A percentile compares a stretch with the other conserved stretches of the same genome.
Evolutionary conservation across 1,140 invertebrate genomes (phyloP).

Genomic region (Luehdorfia chinensis): DNA sequence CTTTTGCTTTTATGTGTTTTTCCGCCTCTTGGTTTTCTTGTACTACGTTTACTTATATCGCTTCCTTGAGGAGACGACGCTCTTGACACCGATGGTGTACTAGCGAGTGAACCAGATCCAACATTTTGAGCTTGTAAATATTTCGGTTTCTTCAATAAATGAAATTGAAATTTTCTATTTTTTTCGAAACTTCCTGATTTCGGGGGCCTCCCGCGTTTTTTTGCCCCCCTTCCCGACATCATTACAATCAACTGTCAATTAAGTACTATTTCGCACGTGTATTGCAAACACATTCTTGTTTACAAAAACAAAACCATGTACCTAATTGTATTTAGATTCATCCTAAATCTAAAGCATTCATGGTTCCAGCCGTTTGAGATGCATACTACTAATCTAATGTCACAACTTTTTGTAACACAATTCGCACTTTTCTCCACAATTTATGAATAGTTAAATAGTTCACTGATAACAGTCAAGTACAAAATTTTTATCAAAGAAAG

Average conservation of each 20-base stretch:
- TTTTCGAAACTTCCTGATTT: constrained; percentile 91
- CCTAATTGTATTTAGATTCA: constrained; percentile 71
- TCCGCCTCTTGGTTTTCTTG: constrained; percentile 74
- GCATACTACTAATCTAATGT: constrained; percentile 37
- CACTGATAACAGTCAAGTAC: constrained; percentile 43
- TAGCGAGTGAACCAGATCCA: constrained; percentile 83
- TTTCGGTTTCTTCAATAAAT: constrained; percentile 94
- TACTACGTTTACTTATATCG: constrained; percentile 83
- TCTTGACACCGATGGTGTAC: constrained; percentile 87
- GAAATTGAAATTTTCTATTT: constrained; percentile 90
- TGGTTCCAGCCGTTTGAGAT: constrained; percentile 49
- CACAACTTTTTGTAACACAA: constrained; percentile 35
- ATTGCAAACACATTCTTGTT: constrained; percentile 76
- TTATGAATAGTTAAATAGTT: constrained; percentile 33
- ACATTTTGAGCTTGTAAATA: constrained; percentile 84
- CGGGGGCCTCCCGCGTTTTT: constrained; percentile 91
- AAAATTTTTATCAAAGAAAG: constrained; percentile 62
- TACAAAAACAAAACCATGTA: constrained; percentile 76
- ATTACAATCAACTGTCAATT: constrained; percentile 75
- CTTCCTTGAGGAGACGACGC: constrained; percentile 85
- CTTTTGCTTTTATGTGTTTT: constrained; percentile 80
- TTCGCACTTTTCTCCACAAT: constrained; percentile 32
- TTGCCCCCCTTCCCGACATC: constrained; percentile 91
- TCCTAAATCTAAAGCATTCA: constrained; percentile 71
- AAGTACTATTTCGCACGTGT: constrained; percentile 76